Conservation (phyloP, 30 jellyfish, hydroid and myxozoan species). For the Chrysaora quinquecirrha region DNA sequence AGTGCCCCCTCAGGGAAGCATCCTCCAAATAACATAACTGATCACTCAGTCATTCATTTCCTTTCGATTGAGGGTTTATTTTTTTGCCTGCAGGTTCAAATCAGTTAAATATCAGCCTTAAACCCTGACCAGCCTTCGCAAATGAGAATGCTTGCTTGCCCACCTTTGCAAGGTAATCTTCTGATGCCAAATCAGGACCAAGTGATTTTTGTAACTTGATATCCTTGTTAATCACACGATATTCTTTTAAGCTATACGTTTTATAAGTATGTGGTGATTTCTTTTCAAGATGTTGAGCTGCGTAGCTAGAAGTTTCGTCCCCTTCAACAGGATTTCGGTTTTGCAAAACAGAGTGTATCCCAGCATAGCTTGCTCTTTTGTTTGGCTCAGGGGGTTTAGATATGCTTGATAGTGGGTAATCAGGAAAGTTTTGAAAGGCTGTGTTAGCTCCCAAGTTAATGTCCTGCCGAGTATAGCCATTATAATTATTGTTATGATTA, state of each 20-base stretch:
- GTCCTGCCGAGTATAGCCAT: too few relatives aligned
- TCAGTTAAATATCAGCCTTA: too few relatives aligned
- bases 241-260: slow-evolving; percentile 53
- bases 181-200: slow-evolving; percentile 62
- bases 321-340: not conserved
- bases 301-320: slow-evolving; percentile 37
- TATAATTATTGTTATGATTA: not conserved
- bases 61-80: too few relatives aligned
- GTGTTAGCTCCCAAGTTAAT: too few relatives aligned
- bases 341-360: slow-evolving; percentile 13
- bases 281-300: slow-evolving; percentile 58
- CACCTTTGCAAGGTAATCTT: slow-evolving; percentile 49
- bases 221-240: slow-evolving; percentile 40
- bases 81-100: too few relatives aligned
- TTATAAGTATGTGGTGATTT: slow-evolving; percentile 31
- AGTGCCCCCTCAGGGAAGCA: too few relatives aligned
- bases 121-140: too few relatives aligned
- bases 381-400: not conserved
- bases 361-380: slow-evolving; percentile 26
- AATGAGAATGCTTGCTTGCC: not conserved
- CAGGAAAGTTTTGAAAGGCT: too few relatives aligned
- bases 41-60: too few relatives aligned
- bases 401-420: not conserved
- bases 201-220: slow-evolving; percentile 51
- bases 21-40: too few relatives aligned